Evolutionary conservation across 2,113 vertebrate genomes (phyloP).

Genomic region (Cynopterus brachyotis): DNA sequence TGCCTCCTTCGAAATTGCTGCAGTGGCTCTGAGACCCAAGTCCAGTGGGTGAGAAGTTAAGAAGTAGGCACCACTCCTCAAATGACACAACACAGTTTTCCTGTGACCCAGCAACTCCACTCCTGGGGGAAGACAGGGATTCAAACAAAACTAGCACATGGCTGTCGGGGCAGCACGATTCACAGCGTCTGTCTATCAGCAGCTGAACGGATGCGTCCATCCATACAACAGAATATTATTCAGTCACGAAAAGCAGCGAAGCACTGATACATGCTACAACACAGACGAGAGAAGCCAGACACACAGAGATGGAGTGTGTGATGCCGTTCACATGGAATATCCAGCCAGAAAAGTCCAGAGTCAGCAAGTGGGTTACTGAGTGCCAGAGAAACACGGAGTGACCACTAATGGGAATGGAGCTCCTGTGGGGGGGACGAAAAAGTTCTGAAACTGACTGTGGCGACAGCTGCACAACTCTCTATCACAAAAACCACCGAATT

Average conservation of each 20-base stretch:
- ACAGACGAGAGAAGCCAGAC: neutral
- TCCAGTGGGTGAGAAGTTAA: rapidly evolving
- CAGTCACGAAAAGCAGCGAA: rapidly evolving
- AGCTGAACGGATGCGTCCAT: rapidly evolving
- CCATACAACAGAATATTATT: neutral
- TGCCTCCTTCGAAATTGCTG: neutral
- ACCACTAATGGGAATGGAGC: neutral
- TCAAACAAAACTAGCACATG: rapidly evolving
- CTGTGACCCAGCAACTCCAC: rapidly evolving
- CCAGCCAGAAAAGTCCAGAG: neutral
- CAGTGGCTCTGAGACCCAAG: neutral
- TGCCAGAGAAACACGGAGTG: neutral
- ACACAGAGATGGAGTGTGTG: rapidly evolving
- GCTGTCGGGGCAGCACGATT: rapidly evolving
- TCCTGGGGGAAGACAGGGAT: neutral
- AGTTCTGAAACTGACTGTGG: neutral
- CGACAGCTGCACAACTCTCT: no score
- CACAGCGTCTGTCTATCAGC: rapidly evolving
- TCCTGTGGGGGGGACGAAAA: neutral
- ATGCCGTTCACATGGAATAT: rapidly evolving
- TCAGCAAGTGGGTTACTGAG: rapidly evolving
- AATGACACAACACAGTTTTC: neutral
- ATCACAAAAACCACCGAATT: rapidly evolving
- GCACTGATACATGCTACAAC: rapidly evolving
- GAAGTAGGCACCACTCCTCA: neutral